Base-by-base conservation (phyloP, 2,113 vertebrate genomes). In the Paradoxurus hermaphroditus region DNA sequence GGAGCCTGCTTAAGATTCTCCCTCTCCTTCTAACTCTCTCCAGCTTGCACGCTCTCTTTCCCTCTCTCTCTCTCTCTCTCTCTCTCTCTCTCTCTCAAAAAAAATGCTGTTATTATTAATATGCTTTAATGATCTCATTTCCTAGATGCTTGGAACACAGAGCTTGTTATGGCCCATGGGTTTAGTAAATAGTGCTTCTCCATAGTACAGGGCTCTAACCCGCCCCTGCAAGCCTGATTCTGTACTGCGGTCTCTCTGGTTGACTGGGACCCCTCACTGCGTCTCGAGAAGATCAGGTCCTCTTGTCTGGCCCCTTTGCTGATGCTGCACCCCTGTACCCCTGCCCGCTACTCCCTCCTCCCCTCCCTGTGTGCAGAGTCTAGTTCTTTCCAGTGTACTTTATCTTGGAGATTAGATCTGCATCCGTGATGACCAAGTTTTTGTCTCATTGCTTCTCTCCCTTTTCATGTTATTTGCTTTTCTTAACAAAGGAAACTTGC, bases 401-500 rank as follows among this genome's bases (percentile, higher is more conserved):
- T 81, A 96, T 44, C 3, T n/a, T 31, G 11, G 70, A 90, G 92
- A 92, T 96, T 85, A 67, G n/a, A 91, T 91, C 96, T 65, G 85
- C 34, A 3, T 83, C 51, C 78, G 31, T 18, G 39, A 92, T 65
- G 87, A 29, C 68, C 75, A 27, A n/a, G 70, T 77, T 59, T 87
- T 89, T 44, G n/a, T 82, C 81, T 70, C 16, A 7, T 53, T 29
- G 27, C 84, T 91, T 94, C 23, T 92, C 44, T 86, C 78, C 15
- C 90, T 95, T 95, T 94, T 81, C 77, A 82, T 82, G 86, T 92
- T 96, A 91, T 95, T 94, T 97, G 77, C 84, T 97, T 97, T 96
- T 96, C 88, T 92, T 96, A 90, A 93, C 77, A 94, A 82, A 98
- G 96, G 93, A 97, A 97, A 97, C 46, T 77, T 75, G 7, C 12